These are phyloP conservation scores for Yasuhikotakia modesta DNA, from an alignment of 2,797 vertebrate genomes.

Conservation along the genomic window DNA sequence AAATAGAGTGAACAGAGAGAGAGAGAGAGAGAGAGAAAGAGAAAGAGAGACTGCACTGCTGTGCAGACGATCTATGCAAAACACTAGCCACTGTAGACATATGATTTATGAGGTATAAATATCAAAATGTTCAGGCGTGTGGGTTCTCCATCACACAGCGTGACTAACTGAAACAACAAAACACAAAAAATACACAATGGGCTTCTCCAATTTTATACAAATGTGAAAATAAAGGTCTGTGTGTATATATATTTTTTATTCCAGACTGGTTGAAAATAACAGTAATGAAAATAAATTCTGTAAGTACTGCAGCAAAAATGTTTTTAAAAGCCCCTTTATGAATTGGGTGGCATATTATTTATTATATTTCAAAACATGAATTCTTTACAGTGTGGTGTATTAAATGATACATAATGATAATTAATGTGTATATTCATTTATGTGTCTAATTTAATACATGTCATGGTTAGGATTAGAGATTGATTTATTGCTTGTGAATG, in stretches of 20 bases:
- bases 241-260: too few relatives aligned
- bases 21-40: slow-evolving; percentile 8
- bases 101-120: slow-evolving; percentile 47
- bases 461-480: neutral
- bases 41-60: slow-evolving; percentile 17
- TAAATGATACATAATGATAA: too few relatives aligned
- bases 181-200: neutral
- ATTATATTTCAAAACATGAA: too few relatives aligned
- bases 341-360: too few relatives aligned
- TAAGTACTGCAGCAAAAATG: too few relatives aligned
- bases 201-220: neutral
- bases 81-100: slow-evolving; percentile 8
- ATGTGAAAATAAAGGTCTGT: neutral
- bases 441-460: neutral
- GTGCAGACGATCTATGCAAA: slow-evolving; percentile 37
- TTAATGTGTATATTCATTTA: neutral
- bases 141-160: slow-evolving; percentile 10
- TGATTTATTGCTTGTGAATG: slow-evolving; percentile 23
- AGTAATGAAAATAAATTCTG: too few relatives aligned
- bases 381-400: too few relatives aligned
- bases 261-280: too few relatives aligned
- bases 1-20: slow-evolving; percentile 29
- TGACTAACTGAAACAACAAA: neutral
- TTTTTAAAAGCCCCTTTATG: too few relatives aligned
- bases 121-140: slow-evolving; percentile 21